phyloP scores from a whole-genome alignment of 1,140 invertebrate species.

The Hylyphantes graminicola region DNA sequence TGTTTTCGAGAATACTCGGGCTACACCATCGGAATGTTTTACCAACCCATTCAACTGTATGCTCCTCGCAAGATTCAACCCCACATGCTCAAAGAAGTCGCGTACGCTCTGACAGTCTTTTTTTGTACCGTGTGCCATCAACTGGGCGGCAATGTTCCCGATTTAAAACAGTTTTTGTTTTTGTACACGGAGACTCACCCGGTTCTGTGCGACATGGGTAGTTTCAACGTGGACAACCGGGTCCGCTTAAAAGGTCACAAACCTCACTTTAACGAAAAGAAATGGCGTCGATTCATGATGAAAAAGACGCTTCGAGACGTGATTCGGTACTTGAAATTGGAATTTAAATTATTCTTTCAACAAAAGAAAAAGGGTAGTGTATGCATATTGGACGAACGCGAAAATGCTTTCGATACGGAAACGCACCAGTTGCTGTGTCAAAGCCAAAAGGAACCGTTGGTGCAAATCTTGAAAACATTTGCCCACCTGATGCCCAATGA shows the following conservation, averaged over 20 bases:
- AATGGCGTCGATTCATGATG: conserved; percentile 14
- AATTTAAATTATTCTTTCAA: neutral
- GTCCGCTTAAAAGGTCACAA: neutral
- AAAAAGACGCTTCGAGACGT: neutral
- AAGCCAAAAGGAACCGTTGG: neutral
- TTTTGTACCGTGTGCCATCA: neutral
- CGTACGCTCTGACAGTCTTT: neutral
- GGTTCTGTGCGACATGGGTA: neutral
- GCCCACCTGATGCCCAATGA: neutral
- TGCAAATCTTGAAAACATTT: conserved; percentile 6
- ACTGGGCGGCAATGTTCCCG: neutral
- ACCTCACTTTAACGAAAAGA: neutral
- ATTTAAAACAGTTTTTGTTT: conserved; percentile 27
- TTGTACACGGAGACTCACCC: neutral
- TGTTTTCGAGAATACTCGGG: conserved; percentile 13
- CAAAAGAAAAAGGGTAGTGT: conserved; percentile 1
- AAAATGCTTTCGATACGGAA: neutral
- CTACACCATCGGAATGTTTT: conserved; percentile 19
- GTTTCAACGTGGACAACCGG: neutral
- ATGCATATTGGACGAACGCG: conserved; percentile 1
- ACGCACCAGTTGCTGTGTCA: neutral
- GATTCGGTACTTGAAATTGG: neutral
- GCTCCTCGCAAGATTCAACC: neutral
- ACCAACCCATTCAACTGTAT: neutral
- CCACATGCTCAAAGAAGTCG: neutral